These are phyloP conservation scores for Erannis defoliaria DNA, from an alignment of 2,888 invertebrate genomes.

Conservation along the genomic window DNA sequence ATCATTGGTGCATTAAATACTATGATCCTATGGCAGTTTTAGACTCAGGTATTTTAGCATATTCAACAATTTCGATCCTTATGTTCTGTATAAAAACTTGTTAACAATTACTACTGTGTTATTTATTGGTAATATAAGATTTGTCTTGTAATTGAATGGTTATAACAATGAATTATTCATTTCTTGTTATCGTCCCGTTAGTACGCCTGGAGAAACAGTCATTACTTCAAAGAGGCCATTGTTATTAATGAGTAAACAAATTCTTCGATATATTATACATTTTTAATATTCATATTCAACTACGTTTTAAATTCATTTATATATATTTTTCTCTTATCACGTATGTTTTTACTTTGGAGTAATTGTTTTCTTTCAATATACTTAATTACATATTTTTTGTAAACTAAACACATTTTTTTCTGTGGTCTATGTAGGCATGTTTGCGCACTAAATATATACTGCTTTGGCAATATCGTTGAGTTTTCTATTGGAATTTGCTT, in stretches of 20 bases:
- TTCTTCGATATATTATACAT: slow-evolving; percentile 83
- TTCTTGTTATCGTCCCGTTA: slow-evolving; percentile 81
- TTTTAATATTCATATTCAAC: slow-evolving; percentile 78
- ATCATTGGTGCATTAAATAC: background rate
- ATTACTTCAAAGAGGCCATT: slow-evolving; percentile 98
- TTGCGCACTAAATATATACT: slow-evolving; percentile 64
- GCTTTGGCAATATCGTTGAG: slow-evolving; percentile 55
- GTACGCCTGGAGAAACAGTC: slow-evolving; percentile 98
- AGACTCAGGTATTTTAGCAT: background rate
- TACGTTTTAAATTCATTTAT: slow-evolving; percentile 73
- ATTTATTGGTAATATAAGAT: slow-evolving; percentile 40
- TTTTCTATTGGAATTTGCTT: slow-evolving; percentile 27
- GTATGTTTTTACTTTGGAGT: slow-evolving; percentile 56
- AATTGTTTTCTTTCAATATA: slow-evolving; percentile 48
- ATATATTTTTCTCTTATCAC: slow-evolving; percentile 66
- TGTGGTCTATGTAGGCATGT: slow-evolving; percentile 74
- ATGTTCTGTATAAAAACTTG: background rate
- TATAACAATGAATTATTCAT: slow-evolving; percentile 74
- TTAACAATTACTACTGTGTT: background rate
- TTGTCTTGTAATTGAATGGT: slow-evolving; percentile 34
- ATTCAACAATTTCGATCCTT: background rate
- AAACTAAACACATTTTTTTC: slow-evolving; percentile 56
- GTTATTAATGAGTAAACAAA: slow-evolving; percentile 92
- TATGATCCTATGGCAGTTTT: background rate
- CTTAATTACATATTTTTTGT: slow-evolving; percentile 47